Evolutionary conservation across 2,888 invertebrate species (phyloP).

Genomic region (Gari tellinella): DNA sequence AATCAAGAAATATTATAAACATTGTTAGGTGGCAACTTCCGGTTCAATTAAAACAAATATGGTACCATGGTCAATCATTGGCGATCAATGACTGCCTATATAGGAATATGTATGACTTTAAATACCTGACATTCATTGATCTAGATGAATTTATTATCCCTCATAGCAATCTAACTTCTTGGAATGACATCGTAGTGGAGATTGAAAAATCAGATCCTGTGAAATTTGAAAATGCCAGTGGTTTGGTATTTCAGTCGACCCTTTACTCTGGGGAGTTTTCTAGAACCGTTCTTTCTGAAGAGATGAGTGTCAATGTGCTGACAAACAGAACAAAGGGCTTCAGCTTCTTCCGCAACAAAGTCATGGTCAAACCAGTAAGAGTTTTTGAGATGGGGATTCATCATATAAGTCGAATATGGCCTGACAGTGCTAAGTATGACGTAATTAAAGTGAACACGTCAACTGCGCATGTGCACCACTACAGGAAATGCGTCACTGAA

Average conservation of each 20-base stretch:
- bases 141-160: constrained; percentile 78
- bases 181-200: constrained; percentile 55
- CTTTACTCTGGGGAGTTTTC: constrained; percentile 74
- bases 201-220: neutral
- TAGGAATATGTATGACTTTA: constrained; percentile 69
- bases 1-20: constrained; percentile 54
- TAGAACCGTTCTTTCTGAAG: constrained; percentile 52
- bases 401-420: constrained; percentile 79
- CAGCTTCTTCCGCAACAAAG: constrained; percentile 80
- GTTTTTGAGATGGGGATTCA: constrained; percentile 85
- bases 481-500: constrained; percentile 72
- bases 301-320: constrained; percentile 46
- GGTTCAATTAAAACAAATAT: constrained; percentile 57
- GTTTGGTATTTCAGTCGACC: constrained; percentile 75
- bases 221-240: constrained; percentile 54
- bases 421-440: constrained; percentile 75
- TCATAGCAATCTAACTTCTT: constrained; percentile 43
- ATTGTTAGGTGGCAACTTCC: constrained; percentile 72
- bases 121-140: constrained; percentile 75
- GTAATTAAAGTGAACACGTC: constrained; percentile 60
- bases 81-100: constrained; percentile 80
- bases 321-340: constrained; percentile 56
- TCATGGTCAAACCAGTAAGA: constrained; percentile 81
- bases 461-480: constrained; percentile 78
- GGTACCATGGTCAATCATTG: constrained; percentile 79